phyloP scores from a whole-genome alignment of 2,888 invertebrate species.

The Metacarcinus magister region DNA sequence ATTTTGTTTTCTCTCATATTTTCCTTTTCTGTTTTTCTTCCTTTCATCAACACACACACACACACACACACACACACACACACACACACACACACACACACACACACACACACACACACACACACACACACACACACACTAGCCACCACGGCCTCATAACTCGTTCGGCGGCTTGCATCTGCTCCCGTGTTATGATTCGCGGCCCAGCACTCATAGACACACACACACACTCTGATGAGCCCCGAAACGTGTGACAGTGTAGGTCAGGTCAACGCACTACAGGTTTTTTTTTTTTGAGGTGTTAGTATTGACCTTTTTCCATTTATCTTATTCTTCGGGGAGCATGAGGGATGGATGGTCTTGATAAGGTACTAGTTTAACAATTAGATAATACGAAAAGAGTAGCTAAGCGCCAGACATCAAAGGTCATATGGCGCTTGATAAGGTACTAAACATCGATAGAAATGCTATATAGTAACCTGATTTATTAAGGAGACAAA shows the following conservation, averaged over 20 bases:
- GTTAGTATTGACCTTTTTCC: not conserved
- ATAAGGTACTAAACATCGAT: too few species aligned
- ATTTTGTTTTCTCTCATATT: too few species aligned
- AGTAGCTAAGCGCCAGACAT: too few species aligned
- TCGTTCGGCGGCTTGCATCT: not conserved
- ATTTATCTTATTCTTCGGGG: too few species aligned
- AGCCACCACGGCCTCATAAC: not conserved
- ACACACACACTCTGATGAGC: not conserved
- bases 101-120: conserved; percentile 66
- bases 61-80: conserved; percentile 58
- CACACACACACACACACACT: conserved; percentile 62
- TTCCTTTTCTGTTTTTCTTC: not conserved
- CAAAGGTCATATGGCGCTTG: too few species aligned
- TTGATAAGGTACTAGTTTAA: too few species aligned
- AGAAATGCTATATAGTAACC: too few species aligned
- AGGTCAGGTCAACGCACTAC: conserved; percentile 12
- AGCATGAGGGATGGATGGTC: too few species aligned
- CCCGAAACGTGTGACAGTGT: not conserved
- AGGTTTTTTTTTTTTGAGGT: not conserved
- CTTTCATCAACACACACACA: too few species aligned
- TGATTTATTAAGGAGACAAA: too few species aligned
- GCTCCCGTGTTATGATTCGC: not conserved
- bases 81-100: conserved; percentile 68
- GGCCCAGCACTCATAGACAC: not conserved
- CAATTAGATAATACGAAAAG: too few species aligned